Percentiles rank a stretch among this genome's conserved stretches.
phyloP scores from a whole-genome alignment of 2,797 vertebrate species.

The Coendou prehensilis region DNA sequence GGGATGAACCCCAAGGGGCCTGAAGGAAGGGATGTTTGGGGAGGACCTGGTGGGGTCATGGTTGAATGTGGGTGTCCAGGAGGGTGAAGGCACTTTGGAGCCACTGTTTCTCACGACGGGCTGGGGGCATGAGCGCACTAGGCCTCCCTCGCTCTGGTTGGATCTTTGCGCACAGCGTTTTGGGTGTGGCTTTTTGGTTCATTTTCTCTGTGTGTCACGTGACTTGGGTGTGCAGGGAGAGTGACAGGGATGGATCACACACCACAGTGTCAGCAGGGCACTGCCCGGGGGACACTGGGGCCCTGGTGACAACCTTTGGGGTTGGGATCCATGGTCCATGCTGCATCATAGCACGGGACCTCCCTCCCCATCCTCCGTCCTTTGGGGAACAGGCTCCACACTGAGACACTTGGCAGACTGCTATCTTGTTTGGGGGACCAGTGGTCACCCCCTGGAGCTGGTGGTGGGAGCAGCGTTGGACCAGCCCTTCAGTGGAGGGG shows the following conservation, averaged over 20 bases:
- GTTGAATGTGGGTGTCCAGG: not conserved
- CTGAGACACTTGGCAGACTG: not conserved
- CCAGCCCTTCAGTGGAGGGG: not conserved
- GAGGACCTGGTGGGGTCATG: not conserved
- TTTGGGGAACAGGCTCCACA: accelerated
- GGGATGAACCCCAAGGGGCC: not conserved
- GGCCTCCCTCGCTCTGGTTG: not conserved
- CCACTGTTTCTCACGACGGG: accelerated
- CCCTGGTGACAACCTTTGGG: not conserved
- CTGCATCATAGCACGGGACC: accelerated
- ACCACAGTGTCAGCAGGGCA: not conserved
- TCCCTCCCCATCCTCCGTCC: not conserved
- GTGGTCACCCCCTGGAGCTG: too few relatives aligned
- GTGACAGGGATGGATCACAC: not conserved
- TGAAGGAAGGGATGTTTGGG: not conserved
- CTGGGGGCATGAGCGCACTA: accelerated
- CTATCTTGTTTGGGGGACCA: not conserved
- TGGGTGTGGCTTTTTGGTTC: not conserved
- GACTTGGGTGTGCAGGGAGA: not conserved
- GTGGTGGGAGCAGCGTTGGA: accelerated
- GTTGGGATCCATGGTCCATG: accelerated
- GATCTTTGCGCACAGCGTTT: not conserved
- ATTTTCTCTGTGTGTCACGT: accelerated
- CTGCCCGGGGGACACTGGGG: not conserved
- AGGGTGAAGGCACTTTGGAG: not conserved